Evolutionary conservation across 23 tunicate genomes (phyloP).

Genomic region (Ascidia mentula): DNA sequence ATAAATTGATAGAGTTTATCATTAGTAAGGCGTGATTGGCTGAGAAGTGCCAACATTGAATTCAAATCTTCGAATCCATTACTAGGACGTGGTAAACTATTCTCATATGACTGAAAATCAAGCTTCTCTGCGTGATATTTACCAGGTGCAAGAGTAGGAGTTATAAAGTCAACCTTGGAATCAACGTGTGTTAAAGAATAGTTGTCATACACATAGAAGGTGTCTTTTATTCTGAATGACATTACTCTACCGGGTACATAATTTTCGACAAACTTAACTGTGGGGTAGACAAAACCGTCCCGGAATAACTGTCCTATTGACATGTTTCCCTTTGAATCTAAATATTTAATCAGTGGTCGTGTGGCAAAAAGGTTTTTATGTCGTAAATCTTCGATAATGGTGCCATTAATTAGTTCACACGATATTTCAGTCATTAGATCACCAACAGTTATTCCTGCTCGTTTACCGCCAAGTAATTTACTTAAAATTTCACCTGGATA

Average conservation of each 20-base stretch:
- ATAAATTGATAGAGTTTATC: too few relatives aligned
- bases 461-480: background rate
- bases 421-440: constrained; percentile 4
- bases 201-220: background rate
- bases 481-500: background rate
- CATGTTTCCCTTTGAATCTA: background rate
- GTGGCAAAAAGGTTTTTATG: constrained; percentile 5
- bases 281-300: background rate
- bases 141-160: constrained; percentile 7
- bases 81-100: too few relatives aligned
- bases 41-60: too few relatives aligned
- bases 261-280: background rate
- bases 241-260: background rate
- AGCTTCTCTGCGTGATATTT: too few relatives aligned
- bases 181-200: background rate
- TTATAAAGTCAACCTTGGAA: background rate
- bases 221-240: background rate
- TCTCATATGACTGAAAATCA: too few relatives aligned
- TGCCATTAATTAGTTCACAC: background rate
- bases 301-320: constrained; percentile 4
- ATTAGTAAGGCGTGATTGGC: too few relatives aligned
- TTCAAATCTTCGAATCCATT: too few relatives aligned
- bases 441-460: background rate
- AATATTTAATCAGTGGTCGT: background rate
- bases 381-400: background rate